These are phyloP conservation scores for Coremacera marginata DNA, from an alignment of 2,888 invertebrate genomes.

Conservation along the genomic window DNA sequence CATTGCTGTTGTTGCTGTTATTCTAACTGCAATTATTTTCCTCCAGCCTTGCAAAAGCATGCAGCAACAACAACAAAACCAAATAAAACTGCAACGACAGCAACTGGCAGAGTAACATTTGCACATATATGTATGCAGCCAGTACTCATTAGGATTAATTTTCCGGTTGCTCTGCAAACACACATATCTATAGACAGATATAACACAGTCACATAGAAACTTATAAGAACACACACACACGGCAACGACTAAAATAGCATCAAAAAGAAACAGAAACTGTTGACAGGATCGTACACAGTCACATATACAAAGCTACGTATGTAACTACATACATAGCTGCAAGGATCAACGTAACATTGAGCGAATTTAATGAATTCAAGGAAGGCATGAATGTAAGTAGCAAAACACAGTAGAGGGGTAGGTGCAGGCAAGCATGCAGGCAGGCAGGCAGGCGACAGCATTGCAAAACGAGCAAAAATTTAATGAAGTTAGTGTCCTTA, in stretches of 20 bases:
- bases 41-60: constrained; percentile 53
- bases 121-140: constrained; percentile 36
- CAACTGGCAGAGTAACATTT: constrained; percentile 35
- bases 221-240: constrained; percentile 13
- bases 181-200: constrained; percentile 11
- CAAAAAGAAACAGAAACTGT: background rate
- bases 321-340: background rate
- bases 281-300: constrained; percentile 6
- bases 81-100: constrained; percentile 44
- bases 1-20: background rate
- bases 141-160: constrained; percentile 62
- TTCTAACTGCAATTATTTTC: constrained; percentile 15
- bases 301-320: background rate
- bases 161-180: constrained; percentile 58
- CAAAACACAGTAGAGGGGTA: background rate
- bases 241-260: background rate
- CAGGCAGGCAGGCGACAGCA: background rate
- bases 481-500: constrained; percentile 45
- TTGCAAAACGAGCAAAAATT: constrained; percentile 52
- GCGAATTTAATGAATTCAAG: constrained; percentile 20
- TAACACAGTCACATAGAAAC: background rate
- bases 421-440: background rate
- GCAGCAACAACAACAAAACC: constrained; percentile 51
- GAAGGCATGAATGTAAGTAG: background rate
- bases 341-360: constrained; percentile 6